Conservation (phyloP, 2,888 invertebrate genomes). For the Drosophila antonietae region DNA sequence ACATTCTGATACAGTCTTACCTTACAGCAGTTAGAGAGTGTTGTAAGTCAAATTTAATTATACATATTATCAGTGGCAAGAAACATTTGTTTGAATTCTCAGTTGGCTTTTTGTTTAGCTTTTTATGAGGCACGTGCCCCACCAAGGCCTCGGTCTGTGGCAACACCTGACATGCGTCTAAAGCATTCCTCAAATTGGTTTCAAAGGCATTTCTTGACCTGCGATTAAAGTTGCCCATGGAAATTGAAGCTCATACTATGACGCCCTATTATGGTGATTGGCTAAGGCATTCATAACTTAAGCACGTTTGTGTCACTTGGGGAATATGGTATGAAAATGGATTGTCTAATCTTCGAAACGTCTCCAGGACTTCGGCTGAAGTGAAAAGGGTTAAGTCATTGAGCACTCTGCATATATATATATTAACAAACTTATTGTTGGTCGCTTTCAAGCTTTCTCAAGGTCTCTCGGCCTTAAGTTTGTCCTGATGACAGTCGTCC, state of each 20-base stretch:
- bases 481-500: slow-evolving; percentile 19
- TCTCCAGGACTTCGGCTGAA: slow-evolving; percentile 34
- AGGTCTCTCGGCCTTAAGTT: neutral
- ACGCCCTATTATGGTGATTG: slow-evolving; percentile 18
- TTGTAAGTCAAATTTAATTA: slow-evolving; percentile 27
- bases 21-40: neutral
- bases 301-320: slow-evolving; percentile 35
- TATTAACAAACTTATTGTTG: slow-evolving; percentile 38
- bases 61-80: neutral
- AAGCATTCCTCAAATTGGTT: slow-evolving; percentile 29
- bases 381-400: slow-evolving; percentile 63
- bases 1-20: no score
- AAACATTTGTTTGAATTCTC: slow-evolving; percentile 36
- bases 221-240: slow-evolving; percentile 26
- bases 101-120: slow-evolving; percentile 21
- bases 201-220: slow-evolving; percentile 40
- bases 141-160: slow-evolving; percentile 16
- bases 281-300: slow-evolving; percentile 23
- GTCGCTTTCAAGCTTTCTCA: slow-evolving; percentile 35
- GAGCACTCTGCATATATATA: slow-evolving; percentile 19
- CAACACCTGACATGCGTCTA: slow-evolving; percentile 2
- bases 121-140: slow-evolving; percentile 22
- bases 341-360: slow-evolving; percentile 36
- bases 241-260: slow-evolving; percentile 18
- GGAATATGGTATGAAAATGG: slow-evolving; percentile 60